Percentiles rank a stretch among this genome's conserved stretches.
These are phyloP conservation scores for Chrysolina americana DNA, from an alignment of 2,888 invertebrate genomes.

Conservation along the genomic window DNA sequence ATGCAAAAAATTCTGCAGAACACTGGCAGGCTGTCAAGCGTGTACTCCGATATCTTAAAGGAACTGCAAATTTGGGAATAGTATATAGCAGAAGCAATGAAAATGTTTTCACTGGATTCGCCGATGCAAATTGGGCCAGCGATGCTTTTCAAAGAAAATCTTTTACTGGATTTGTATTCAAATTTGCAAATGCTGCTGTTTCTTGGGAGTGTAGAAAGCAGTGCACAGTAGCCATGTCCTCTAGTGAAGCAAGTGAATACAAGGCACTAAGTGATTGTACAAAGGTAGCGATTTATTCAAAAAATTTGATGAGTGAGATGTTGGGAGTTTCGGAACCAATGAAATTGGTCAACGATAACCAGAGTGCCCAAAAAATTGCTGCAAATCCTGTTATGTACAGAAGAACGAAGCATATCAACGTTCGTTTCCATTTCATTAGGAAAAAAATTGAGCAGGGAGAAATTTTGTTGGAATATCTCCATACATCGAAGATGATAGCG, in stretches of 20 bases:
- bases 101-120: not conserved
- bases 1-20: too few relatives aligned
- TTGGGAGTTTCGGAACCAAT: slow-evolving; percentile 2
- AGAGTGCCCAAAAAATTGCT: not conserved
- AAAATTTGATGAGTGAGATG: slow-evolving; percentile 16
- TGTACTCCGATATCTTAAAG: too few relatives aligned
- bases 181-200: slow-evolving; percentile 7
- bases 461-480: slow-evolving; percentile 2
- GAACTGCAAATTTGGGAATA: too few relatives aligned
- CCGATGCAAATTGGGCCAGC: slow-evolving; percentile 16
- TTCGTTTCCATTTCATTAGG: not conserved
- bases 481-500: slow-evolving; percentile 9
- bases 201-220: slow-evolving; percentile 6
- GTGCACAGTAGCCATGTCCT: too few relatives aligned
- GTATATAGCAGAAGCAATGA: not conserved
- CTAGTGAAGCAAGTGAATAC: slow-evolving; percentile 9
- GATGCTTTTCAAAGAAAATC: not conserved
- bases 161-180: not conserved
- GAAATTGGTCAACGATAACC: slow-evolving; percentile 10
- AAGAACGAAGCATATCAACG: not conserved
- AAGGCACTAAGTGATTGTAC: slow-evolving; percentile 7
- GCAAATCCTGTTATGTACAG: not conserved
- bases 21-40: too few relatives aligned
- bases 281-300: slow-evolving; percentile 6
- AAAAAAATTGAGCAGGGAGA: not conserved